phyloP scores from a whole-genome alignment of 2,113 vertebrate species.

The Prionailurus viverrinus region DNA sequence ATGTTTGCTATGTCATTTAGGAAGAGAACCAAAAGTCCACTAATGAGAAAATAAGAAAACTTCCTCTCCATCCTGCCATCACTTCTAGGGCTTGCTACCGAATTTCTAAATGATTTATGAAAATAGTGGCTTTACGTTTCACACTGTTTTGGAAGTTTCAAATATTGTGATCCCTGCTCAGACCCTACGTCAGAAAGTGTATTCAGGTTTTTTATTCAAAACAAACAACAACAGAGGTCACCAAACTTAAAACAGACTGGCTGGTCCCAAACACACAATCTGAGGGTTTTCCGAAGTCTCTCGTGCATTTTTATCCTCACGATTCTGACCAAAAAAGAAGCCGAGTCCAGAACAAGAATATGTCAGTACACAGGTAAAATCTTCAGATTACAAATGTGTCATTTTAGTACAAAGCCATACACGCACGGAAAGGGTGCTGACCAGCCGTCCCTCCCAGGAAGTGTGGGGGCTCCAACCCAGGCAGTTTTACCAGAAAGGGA shows the following conservation, averaged over 20 bases:
- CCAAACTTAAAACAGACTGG: neutral
- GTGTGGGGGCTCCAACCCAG: neutral
- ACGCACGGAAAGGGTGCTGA: neutral
- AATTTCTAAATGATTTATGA: constrained; percentile 51
- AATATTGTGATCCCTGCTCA: neutral
- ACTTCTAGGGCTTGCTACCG: constrained; percentile 18
- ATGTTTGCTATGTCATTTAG: constrained; percentile 65
- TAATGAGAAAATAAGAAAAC: constrained; percentile 62
- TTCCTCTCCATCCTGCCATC: constrained; percentile 46
- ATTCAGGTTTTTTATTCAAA: neutral
- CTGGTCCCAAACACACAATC: neutral
- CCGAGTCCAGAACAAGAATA: neutral
- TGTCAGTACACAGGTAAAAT: neutral
- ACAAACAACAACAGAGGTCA: neutral
- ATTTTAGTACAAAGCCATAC: constrained; percentile 22
- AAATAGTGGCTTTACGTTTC: neutral
- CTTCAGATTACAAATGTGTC: neutral
- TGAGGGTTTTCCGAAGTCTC: neutral
- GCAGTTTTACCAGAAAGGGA: neutral
- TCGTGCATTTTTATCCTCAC: neutral
- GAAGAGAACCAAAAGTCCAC: constrained; percentile 65
- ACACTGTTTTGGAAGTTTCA: neutral
- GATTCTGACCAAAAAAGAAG: neutral
- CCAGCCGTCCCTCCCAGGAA: neutral
- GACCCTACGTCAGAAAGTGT: neutral